Evolutionary conservation across 2,888 invertebrate species (phyloP), one percentile per base, ranked within the genome.

Genomic region (Augochlorella aurata): DNA sequence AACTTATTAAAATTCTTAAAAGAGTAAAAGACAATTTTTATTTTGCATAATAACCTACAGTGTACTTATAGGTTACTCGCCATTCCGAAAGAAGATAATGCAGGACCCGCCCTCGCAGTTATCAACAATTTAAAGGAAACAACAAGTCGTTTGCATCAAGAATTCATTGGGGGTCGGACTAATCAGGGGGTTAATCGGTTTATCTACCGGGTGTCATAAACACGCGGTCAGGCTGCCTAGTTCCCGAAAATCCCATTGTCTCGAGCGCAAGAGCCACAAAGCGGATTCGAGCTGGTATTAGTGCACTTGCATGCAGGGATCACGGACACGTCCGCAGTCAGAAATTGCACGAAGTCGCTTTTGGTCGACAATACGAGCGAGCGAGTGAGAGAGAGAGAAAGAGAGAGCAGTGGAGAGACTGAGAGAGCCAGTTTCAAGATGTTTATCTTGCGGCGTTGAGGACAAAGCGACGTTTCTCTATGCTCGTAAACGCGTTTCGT

Each of bases 191-290:
- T 77, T 82, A 79, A 86, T 89, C 87, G 82, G 85, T 91, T 93
- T 93, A 93, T 93, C 93, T 90, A 85, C 69, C 85, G 85, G 87
- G 90, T 93, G 93, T 93, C 93, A 93, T 90, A 92, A 92, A 92
- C 93, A 93, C 92, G 89, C 87, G 90, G 89, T 85, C 81, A 50
- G 21, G 8, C n/a, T 9, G 63, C 4, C n/a, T 44, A n/a, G 38
- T 38, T 65, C 65, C 12, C 65, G 65, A 65, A 65, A 65, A n/a
- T 65, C 52, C 90, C 88, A 92, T 93, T 93, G 92, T 93, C 91
- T 93, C 90, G 54, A 88, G 85, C 81, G 85, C 83, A 52, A 91
- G 91, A 92, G 91, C 89, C 90, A 89, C 90, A 90, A 90, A 90
- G 90, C 89, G 83, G 82, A 81, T 66, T 9, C 18, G 65, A n/a